Conservation (phyloP, 2,113 vertebrate genomes). For the Xenopus laevis region DNA sequence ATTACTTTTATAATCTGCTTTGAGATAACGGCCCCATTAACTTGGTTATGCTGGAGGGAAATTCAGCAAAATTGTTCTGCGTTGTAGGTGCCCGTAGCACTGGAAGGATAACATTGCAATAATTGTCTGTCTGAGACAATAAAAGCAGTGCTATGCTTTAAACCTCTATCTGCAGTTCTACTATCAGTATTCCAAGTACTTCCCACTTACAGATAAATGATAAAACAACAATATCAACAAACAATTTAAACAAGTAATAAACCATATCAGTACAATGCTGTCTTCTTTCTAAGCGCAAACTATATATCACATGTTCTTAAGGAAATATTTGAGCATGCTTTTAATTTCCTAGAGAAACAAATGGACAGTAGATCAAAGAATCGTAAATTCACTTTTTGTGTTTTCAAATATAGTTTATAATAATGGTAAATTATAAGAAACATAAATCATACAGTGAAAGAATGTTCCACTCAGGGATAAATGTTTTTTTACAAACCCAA, state of each 20-base stretch:
- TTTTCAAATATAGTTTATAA: no score
- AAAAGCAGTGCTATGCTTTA: conserved; percentile 28
- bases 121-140: conserved; percentile 43
- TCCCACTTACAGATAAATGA: conserved; percentile 20
- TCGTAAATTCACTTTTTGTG: no score
- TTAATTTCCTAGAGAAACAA: background rate
- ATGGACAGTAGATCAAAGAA: background rate
- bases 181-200: conserved; percentile 25
- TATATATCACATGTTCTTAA: conserved; percentile 4
- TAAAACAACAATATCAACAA: conserved; percentile 18
- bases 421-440: no score
- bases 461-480: no score
- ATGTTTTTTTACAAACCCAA: no score
- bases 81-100: conserved; percentile 31
- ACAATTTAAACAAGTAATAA: background rate
- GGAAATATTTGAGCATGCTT: background rate
- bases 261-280: background rate
- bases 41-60: conserved; percentile 33
- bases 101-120: conserved; percentile 41
- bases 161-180: conserved; percentile 26
- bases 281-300: background rate
- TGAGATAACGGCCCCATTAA: conserved; percentile 37
- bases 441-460: no score
- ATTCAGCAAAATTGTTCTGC: conserved; percentile 38
- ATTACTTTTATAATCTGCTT: conserved; percentile 40